Conservation (phyloP, 2,113 vertebrate genomes). For the Cricetomys ansorgei region DNA sequence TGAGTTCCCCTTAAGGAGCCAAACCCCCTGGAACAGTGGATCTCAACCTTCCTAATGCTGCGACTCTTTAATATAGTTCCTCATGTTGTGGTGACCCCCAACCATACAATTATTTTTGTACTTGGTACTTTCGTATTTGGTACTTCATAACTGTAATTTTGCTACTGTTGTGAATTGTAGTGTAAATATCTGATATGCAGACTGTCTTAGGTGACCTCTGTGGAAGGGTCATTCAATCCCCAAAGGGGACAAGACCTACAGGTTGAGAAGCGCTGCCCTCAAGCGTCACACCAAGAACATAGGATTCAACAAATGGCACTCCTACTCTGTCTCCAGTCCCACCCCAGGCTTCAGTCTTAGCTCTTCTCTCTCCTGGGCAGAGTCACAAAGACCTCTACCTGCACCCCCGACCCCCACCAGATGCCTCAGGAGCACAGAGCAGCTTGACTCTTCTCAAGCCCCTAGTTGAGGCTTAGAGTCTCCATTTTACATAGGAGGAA, state of each 20-base stretch:
- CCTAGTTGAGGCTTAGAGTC: rapidly evolving
- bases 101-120: no score
- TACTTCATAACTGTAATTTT: no score
- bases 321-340: not conserved
- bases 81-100: no score
- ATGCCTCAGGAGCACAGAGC: not conserved
- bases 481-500: not conserved
- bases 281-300: not conserved
- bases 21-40: not conserved
- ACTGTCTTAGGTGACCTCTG: no score
- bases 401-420: rapidly evolving
- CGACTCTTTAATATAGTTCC: no score
- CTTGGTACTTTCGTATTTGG: no score
- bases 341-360: not conserved
- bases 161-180: no score
- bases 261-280: no score
- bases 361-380: not conserved
- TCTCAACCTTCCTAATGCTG: no score
- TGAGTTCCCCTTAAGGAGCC: not conserved
- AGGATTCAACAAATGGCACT: not conserved
- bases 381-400: not conserved
- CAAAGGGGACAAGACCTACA: no score
- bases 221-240: no score
- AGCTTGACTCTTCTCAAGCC: not conserved
- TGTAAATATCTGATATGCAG: no score